These are phyloP conservation scores for Perizoma flavofasciatum DNA, from an alignment of 2,888 invertebrate species.

Conservation along the genomic window DNA sequence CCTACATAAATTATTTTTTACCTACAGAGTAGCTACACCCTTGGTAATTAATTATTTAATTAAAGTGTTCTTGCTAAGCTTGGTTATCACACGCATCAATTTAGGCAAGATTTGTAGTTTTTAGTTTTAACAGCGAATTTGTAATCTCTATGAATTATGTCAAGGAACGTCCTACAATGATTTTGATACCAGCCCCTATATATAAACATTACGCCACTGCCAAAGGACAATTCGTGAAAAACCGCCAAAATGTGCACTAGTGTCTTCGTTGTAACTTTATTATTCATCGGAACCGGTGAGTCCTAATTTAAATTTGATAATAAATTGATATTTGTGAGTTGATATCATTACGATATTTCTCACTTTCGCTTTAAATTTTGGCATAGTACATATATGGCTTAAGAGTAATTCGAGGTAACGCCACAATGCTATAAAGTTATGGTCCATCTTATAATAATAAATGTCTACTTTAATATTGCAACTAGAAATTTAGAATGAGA, in stretches of 20 bases:
- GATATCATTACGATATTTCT: slow-evolving; percentile 5
- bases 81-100: no score
- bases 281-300: slow-evolving; percentile 43
- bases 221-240: slow-evolving; percentile 55
- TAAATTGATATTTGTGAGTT: background rate
- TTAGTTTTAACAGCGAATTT: slow-evolving; percentile 19
- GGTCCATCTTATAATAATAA: no score
- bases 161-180: slow-evolving; percentile 54
- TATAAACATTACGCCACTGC: slow-evolving; percentile 54
- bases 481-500: background rate
- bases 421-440: no score
- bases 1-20: no score
- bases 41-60: no score
- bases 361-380: slow-evolving; percentile 32
- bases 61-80: no score
- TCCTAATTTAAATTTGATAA: slow-evolving; percentile 18
- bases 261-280: slow-evolving; percentile 43
- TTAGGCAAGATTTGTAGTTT: slow-evolving; percentile 17
- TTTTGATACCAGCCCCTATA: slow-evolving; percentile 70
- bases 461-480: no score
- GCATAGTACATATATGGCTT: slow-evolving; percentile 11
- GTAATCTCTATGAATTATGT: slow-evolving; percentile 56
- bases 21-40: no score
- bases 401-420: no score
- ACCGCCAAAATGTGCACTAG: slow-evolving; percentile 62